phyloP scores from a whole-genome alignment of 2,888 invertebrate genomes.

The Temnothorax rugatulus region DNA sequence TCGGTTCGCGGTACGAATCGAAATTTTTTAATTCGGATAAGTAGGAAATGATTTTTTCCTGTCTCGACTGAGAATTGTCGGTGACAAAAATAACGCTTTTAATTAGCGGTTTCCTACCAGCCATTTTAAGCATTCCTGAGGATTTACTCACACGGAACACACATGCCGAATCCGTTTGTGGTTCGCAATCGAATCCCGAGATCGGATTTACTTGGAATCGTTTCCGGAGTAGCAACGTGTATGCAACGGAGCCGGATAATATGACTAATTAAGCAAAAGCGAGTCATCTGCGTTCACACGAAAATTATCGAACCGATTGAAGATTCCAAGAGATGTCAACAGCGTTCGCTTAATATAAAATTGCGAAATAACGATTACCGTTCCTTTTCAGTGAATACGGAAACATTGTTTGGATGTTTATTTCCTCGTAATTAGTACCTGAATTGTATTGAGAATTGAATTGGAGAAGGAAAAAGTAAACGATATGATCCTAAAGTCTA shows the following conservation, averaged over 20 bases:
- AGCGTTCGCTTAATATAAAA: background rate
- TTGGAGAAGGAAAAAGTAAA: background rate
- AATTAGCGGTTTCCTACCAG: slow-evolving; percentile 38
- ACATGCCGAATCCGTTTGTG: slow-evolving; percentile 35
- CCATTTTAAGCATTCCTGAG: slow-evolving; percentile 41
- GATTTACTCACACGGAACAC: slow-evolving; percentile 37
- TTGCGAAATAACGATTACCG: background rate
- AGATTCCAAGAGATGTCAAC: slow-evolving; percentile 22
- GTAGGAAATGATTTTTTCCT: background rate
- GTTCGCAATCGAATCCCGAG: slow-evolving; percentile 46
- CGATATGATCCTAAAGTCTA: background rate
- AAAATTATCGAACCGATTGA: slow-evolving; percentile 25
- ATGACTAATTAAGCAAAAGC: slow-evolving; percentile 18
- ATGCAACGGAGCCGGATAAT: slow-evolving; percentile 17
- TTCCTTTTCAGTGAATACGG: background rate
- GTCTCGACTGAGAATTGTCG: background rate
- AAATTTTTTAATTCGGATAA: slow-evolving; percentile 32
- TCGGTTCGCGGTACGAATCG: no score
- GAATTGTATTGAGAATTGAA: background rate
- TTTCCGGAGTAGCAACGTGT: slow-evolving; percentile 42
- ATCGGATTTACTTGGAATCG: slow-evolving; percentile 51
- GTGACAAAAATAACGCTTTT: slow-evolving; percentile 38
- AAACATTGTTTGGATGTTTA: background rate
- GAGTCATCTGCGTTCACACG: slow-evolving; percentile 59
- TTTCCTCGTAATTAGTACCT: slow-evolving; percentile 2